Percentiles rank a stretch among this genome's conserved stretches.
Evolutionary conservation across 1,140 invertebrate species (phyloP).

Genomic region (Drosophila subpulchrella): DNA sequence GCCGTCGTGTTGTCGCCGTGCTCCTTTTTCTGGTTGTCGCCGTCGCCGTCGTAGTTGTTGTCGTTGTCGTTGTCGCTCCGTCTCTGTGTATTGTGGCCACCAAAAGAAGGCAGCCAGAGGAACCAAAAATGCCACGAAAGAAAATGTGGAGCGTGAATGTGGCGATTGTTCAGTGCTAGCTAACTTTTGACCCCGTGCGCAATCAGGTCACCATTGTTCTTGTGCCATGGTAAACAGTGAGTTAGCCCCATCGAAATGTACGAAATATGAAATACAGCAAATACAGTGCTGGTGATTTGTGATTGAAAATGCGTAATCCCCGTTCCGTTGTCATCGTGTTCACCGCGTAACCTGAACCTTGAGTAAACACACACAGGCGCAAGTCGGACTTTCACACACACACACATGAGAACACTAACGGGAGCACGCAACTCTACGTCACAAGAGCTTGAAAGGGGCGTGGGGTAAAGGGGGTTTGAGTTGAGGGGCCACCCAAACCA

Average conservation of each 20-base stretch:
- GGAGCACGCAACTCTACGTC: constrained; percentile 68
- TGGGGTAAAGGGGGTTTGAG: background rate
- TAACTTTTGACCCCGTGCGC: constrained; percentile 74
- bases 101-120: constrained; percentile 27
- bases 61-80: constrained; percentile 37
- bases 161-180: constrained; percentile 53
- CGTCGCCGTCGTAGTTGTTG: constrained; percentile 38
- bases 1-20: constrained; percentile 59
- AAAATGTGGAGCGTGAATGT: constrained; percentile 66
- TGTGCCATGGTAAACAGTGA: constrained; percentile 41
- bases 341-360: constrained; percentile 75
- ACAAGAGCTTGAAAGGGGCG: constrained; percentile 31
- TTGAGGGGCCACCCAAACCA: background rate
- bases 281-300: constrained; percentile 27
- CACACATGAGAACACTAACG: constrained; percentile 6
- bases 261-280: constrained; percentile 1
- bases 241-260: background rate
- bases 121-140: constrained; percentile 66
- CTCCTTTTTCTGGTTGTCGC: constrained; percentile 45
- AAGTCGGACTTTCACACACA: constrained; percentile 34
- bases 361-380: constrained; percentile 67
- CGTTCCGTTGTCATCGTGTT: constrained; percentile 46
- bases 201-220: constrained; percentile 69
- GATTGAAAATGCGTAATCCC: constrained; percentile 79
- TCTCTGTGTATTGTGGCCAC: constrained; percentile 37